Conservation (phyloP, 2,888 invertebrate species). For the Meiosimyza platycephala region DNA sequence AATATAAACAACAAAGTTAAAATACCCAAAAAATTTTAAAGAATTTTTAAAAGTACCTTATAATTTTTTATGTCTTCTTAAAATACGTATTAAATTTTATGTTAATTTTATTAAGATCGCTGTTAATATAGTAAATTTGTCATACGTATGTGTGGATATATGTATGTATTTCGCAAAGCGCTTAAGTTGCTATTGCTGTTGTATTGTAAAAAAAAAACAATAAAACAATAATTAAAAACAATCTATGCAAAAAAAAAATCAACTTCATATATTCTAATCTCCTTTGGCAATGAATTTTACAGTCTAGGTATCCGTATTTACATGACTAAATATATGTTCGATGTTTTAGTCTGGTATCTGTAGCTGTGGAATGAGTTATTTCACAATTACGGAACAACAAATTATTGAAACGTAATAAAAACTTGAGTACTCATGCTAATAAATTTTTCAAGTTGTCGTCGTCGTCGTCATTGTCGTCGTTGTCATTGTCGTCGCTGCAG, state of each 20-base stretch:
- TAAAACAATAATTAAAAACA: conserved; percentile 4
- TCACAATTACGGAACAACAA: conserved; percentile 27
- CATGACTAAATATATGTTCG: background rate
- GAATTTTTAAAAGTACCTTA: no score
- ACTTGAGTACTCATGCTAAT: background rate
- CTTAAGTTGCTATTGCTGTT: background rate
- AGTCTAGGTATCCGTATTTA: conserved; percentile 9
- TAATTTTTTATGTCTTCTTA: no score
- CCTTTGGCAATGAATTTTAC: background rate
- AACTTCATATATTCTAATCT: conserved; percentile 10
- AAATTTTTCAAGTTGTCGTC: no score
- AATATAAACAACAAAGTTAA: no score
- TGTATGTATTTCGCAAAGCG: conserved; percentile 7
- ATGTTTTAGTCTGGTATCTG: background rate
- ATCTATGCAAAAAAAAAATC: conserved; percentile 9
- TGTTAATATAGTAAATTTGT: no score
- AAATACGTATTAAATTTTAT: no score
- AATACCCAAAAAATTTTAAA: no score
- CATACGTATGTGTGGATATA: no score
- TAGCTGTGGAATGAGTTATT: conserved; percentile 6
- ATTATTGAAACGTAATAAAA: conserved; percentile 17
- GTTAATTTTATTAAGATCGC: no score
- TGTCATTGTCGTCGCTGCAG: no score
- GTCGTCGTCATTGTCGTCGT: no score
- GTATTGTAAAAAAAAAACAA: conserved; percentile 1